Percentiles rank a stretch among this genome's conserved stretches.
These are phyloP conservation scores for Lymantria monacha DNA, from an alignment of 2,888 invertebrate species.

Conservation along the genomic window DNA sequence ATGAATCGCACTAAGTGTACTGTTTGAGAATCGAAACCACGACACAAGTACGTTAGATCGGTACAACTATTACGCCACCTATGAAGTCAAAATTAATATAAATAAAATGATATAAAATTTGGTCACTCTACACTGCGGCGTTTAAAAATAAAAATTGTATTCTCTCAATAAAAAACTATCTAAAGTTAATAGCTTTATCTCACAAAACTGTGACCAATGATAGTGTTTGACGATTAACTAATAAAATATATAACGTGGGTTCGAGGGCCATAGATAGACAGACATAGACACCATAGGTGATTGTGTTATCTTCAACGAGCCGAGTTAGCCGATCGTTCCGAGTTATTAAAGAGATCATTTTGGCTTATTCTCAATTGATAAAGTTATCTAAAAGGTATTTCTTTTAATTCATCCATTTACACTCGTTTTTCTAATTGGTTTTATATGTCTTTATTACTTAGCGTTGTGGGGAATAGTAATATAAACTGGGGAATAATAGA, in stretches of 20 bases:
- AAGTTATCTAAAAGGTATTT: conserved; percentile 21
- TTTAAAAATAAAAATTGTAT: conserved; percentile 9
- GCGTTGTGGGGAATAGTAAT: too few species aligned
- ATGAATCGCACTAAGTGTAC: too few species aligned
- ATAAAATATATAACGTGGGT: conserved; percentile 20
- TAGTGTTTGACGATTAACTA: conserved; percentile 22
- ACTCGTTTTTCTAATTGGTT: conserved; percentile 23
- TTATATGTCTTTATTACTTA: conserved; percentile 24
- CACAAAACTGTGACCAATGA: conserved; percentile 19
- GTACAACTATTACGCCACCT: too few species aligned
- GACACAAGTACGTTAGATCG: too few species aligned
- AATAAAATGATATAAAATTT: neutral
- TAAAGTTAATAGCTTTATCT: conserved; percentile 27
- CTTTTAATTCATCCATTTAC: conserved; percentile 17
- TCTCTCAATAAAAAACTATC: conserved; percentile 5
- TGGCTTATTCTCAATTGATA: conserved; percentile 16
- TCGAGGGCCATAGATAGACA: conserved; percentile 7
- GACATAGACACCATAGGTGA: conserved; percentile 25
- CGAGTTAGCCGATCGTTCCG: neutral
- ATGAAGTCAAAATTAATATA: neutral
- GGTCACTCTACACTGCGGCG: neutral
- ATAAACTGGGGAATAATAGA: too few species aligned
- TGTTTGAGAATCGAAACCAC: too few species aligned
- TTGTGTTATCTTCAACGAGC: conserved; percentile 19
- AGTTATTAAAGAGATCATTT: neutral